Base-by-base conservation (phyloP, 2,797 vertebrate genomes). In the Neosalanx taihuensis region DNA sequence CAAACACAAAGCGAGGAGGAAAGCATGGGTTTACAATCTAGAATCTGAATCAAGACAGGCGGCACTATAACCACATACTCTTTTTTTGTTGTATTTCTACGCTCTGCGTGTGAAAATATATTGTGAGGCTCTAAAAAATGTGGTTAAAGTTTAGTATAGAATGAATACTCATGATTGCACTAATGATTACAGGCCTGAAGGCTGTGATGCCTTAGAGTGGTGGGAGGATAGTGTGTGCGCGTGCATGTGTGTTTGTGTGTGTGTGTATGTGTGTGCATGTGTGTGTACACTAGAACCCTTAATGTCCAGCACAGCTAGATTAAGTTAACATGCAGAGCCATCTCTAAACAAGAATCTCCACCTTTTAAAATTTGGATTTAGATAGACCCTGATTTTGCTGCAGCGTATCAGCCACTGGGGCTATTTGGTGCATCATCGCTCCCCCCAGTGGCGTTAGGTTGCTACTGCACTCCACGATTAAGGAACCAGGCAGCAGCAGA, bases 31-130 rank as follows among this genome's bases (percentile, higher is more conserved):
- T 69, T 37, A 51, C 46, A 68, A 60, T 81, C 78, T 71, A 37
- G 73, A 69, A 63, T 13, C 72, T 70, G 80, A 70, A 85, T 81
- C 76, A 75, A 82, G 81, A 89, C 71, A 68, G 86, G 88, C 82
- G 60, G 75, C 71, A 57, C 7, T 31, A 13, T 60, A 62, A 75
- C 72, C 71, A 80, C 83, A 84, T 78, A 77, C 67, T 75, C 49
- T 87, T 86, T 77, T 77, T 79, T 80, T 77, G 73, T 77, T 49
- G 82, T 83, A 85, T 87, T 81, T 76, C 57, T 67, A 72, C 67
- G 67, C 5, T 76, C 72, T 12, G 23, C 61, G 6, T 3, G 49
- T 72, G 81, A 72, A 81, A 76, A 82, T 76, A 81, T 76, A 81
- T 68, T 74, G 74, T 73, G 74, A 77, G 79, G 31, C 23, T 26